phyloP scores from a whole-genome alignment of 2,797 vertebrate species.

The Arctocebus calabarensis region DNA sequence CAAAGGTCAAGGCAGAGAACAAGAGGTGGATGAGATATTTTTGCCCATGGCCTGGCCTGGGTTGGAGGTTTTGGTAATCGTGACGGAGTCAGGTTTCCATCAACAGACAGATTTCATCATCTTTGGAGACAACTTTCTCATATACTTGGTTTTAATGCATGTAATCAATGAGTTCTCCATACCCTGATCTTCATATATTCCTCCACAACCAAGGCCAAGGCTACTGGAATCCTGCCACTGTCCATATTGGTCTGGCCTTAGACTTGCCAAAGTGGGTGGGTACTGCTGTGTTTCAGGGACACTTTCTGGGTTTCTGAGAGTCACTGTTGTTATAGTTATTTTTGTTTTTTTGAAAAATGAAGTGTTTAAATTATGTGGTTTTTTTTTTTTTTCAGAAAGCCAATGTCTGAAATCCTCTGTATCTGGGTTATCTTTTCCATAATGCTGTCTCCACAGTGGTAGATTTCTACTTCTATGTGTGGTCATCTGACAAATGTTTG shows the following conservation, averaged over 20 bases:
- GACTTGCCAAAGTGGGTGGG: neutral
- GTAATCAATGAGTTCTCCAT: neutral
- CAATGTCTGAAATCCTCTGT: neutral
- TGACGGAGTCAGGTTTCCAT: neutral
- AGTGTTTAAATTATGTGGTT: neutral
- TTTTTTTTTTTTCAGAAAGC: neutral
- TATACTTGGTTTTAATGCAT: neutral
- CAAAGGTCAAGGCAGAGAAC: neutral
- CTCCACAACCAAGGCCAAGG: neutral
- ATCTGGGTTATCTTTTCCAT: neutral
- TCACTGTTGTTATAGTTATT: neutral
- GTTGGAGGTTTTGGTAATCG: neutral
- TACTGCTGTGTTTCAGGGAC: neutral
- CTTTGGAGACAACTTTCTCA: neutral
- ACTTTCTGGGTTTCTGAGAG: neutral
- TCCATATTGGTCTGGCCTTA: fast-evolving
- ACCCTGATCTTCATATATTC: neutral
- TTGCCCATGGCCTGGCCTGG: neutral
- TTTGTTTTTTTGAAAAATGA: constrained; percentile 34
- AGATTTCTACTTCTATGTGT: fast-evolving
- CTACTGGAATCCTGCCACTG: neutral
- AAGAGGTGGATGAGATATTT: neutral
- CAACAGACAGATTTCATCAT: neutral
- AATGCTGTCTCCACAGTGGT: neutral
- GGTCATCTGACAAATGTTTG: fast-evolving